Evolutionary conservation across 1,140 invertebrate genomes (phyloP), one percentile per base, ranked within the genome.

Genomic region (Ips nitidus): DNA sequence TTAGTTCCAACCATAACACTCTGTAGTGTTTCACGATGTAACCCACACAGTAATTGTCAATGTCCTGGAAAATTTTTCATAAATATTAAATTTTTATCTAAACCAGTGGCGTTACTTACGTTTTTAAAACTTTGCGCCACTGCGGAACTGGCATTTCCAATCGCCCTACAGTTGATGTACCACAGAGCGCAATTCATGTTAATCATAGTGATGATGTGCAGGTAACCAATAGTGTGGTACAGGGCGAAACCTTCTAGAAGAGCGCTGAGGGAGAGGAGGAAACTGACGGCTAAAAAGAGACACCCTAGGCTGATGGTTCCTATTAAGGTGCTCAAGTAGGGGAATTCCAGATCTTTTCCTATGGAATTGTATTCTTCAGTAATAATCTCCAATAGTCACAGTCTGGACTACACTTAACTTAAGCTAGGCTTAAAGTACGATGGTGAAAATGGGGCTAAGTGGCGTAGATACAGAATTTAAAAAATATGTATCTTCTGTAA

Each of bases 101-200:
- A 56, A 5, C 5, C n/a, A 47, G 5, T 22, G 22, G 22, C 22
- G 22, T 22, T 37, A 56, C 38, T 56, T 7, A 80, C 79, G 68
- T 74, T 56, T 66, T 77, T 75, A 70, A 81, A 80, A 73, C 75
- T 79, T 22, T 79, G 73, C 5, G 80, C 80, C 22, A 80, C 69
- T 6, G 72, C 74, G 52, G 69, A 73, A 66, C 80, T 80, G 0
- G 86, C 86, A 52, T 85, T 83, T 69, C 85, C 86, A 66, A 88
- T 86, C 2, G 82, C 86, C 76, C 83, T 82, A 72, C 85, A 87
- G 74, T 87, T 88, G 38, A 88, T 87, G 72, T 86, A 87, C 86
- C 86, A 87, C 3, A 88, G 79, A 2, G 86, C 85, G 64, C 84
- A 86, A 71, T 87, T 87, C 86, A 87, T 87, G 69, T 88, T 87